Evolutionary conservation across 1,140 invertebrate genomes (phyloP), one percentile per base, ranked within the genome.

Genomic region (Watersipora subatra): DNA sequence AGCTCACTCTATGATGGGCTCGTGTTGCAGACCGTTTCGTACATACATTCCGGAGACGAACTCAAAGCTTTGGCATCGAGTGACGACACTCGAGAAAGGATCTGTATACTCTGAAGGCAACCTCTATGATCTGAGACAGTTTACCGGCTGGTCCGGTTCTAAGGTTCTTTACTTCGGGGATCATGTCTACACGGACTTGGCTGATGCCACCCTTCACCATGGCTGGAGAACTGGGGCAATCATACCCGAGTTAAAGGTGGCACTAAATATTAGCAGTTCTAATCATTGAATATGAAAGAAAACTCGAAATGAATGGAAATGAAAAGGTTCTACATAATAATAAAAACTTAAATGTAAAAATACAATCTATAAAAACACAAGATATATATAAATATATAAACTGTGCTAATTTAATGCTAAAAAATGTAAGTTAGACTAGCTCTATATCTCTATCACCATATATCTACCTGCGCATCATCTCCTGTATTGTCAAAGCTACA

Each of bases 161-260:
- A 88, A 91, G 70, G 93, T 97, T 15, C 78, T 97, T 3, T 97
- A 97, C 79, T 97, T 97, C 82, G 95, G 94, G 0, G 94, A 97
- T 83, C 94, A 97, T 84, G 92, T 95, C 0, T 97, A 97, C 81
- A 93, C 88, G 75, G 95, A 98, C 82, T 83, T 98, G 64, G 94
- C 93, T 1, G 94, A 97, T 82, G 91, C 94, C 1, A 96, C 93
- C 0, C 80, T 97, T 12, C 88, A 94, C 77, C 91, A 96, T 80
- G 93, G 93, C 25, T 97, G 94, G 93, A 85, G 92, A 72, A 98
- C 95, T 7, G 93, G 93, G 1, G 94, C 94, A n/a, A 97, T 98
- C 64, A 95, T 98, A 62, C 90, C 89, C 69, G 94, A 98, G 81
- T 81, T 97, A 20, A 87, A 77, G 73, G 76, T 83, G n/a, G n/a